These are phyloP conservation scores for Mirza zaza DNA, from an alignment of 2,113 vertebrate genomes.

Conservation along the genomic window DNA sequence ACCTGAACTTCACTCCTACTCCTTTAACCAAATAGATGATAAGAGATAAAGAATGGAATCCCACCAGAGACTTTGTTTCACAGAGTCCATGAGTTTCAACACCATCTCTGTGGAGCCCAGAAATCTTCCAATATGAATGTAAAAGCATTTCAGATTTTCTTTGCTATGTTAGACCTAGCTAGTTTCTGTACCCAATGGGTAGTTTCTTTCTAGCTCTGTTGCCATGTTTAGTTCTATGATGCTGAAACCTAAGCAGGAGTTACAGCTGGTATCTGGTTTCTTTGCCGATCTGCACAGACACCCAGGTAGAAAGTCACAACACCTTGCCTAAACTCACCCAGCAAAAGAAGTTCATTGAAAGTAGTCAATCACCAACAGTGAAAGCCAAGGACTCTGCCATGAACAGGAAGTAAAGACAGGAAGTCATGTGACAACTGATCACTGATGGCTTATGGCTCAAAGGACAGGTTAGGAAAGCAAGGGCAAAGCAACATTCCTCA, in stretches of 20 bases:
- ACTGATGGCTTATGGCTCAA: neutral
- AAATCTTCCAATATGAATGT: neutral
- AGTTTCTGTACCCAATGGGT: neutral
- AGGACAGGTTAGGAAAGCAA: neutral
- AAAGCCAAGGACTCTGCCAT: neutral
- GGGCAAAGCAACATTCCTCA: neutral
- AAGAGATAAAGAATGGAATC: neutral
- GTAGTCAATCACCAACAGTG: neutral
- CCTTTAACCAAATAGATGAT: neutral
- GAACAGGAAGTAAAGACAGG: neutral
- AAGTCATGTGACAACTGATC: neutral
- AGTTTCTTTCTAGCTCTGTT: neutral
- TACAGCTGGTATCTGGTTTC: neutral
- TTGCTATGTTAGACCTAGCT: neutral
- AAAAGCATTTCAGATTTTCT: neutral
- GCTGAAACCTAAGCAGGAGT: neutral
- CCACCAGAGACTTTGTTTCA: neutral
- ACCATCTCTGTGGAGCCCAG: accelerated
- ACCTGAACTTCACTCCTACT: neutral
- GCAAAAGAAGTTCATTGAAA: neutral
- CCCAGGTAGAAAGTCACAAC: neutral
- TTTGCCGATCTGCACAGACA: neutral
- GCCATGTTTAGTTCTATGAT: neutral
- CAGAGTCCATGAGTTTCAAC: neutral
- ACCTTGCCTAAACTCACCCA: neutral